phyloP scores from a whole-genome alignment of 2,113 vertebrate genomes.

The Chaetura pelagica region DNA sequence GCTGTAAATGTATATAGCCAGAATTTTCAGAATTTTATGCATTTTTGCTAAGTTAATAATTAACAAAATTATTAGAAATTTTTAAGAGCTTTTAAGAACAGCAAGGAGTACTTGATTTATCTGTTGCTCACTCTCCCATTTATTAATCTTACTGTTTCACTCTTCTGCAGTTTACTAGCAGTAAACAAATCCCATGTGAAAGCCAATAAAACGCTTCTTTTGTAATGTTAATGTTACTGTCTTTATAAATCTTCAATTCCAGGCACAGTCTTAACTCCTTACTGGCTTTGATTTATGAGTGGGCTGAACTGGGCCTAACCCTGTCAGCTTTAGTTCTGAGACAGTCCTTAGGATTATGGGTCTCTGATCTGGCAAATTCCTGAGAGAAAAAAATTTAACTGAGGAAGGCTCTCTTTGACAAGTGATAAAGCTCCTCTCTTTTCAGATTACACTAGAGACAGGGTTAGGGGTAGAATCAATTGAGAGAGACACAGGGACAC shows the following conservation, averaged over 20 bases:
- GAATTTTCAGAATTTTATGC: background rate
- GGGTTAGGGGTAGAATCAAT: slow-evolving; percentile 59
- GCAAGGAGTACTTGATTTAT: background rate
- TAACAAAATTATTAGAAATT: slow-evolving; percentile 51
- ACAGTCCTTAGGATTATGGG: slow-evolving; percentile 25
- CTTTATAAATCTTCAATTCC: slow-evolving; percentile 50
- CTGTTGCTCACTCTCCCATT: background rate
- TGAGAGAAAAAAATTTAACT: slow-evolving; percentile 40
- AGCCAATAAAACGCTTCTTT: slow-evolving; percentile 54
- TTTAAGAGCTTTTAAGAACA: slow-evolving; percentile 3
- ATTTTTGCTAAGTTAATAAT: background rate
- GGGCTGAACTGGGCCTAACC: slow-evolving; percentile 65
- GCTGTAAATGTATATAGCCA: background rate
- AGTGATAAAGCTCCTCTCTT: slow-evolving; percentile 44
- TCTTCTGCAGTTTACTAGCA: slow-evolving; percentile 32
- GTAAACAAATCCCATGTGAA: slow-evolving; percentile 59
- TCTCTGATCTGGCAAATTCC: slow-evolving; percentile 50
- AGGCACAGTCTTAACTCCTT: background rate
- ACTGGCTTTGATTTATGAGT: slow-evolving; percentile 57
- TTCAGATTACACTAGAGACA: slow-evolving; percentile 13
- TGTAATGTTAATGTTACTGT: slow-evolving; percentile 63
- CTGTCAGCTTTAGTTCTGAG: slow-evolving; percentile 53
- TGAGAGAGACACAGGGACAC: slow-evolving; percentile 10
- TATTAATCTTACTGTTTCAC: slow-evolving; percentile 33
- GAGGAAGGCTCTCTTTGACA: slow-evolving; percentile 43